A percentile compares a stretch with the other conserved stretches of the same genome.
These are phyloP conservation scores for Berghia stephanieae DNA, from an alignment of 1,140 invertebrate species.

Conservation along the genomic window DNA sequence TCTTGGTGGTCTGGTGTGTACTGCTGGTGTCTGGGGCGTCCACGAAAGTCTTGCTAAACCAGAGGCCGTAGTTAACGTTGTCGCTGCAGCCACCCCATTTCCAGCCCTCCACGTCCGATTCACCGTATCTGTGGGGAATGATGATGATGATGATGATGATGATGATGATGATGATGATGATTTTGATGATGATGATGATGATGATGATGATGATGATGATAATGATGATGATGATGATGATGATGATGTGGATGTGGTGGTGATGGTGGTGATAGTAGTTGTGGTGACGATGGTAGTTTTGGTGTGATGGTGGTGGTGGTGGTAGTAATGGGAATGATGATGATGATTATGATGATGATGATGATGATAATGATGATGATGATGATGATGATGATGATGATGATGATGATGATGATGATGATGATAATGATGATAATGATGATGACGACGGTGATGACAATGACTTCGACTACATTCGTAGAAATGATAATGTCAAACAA, in stretches of 20 bases:
- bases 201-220: neutral
- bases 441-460: too few species aligned
- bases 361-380: too few species aligned
- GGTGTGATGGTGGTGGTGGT: too few species aligned
- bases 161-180: neutral
- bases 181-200: neutral
- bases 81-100: slow-evolving; percentile 78
- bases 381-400: too few species aligned
- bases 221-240: neutral
- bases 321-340: too few species aligned
- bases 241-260: neutral
- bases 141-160: neutral
- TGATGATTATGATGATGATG: too few species aligned
- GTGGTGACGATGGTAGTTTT: too few species aligned
- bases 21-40: slow-evolving; percentile 72
- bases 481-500: too few species aligned
- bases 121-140: slow-evolving; percentile 38
- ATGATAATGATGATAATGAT: too few species aligned
- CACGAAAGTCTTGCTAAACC: slow-evolving; percentile 73
- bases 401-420: too few species aligned
- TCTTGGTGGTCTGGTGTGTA: slow-evolving; percentile 55
- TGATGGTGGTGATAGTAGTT: too few species aligned
- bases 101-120: slow-evolving; percentile 70
- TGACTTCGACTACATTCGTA: too few species aligned
- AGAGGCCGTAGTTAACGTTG: slow-evolving; percentile 73